These are phyloP conservation scores for Emys orbicularis DNA, from an alignment of 2,797 vertebrate species.

Conservation along the genomic window DNA sequence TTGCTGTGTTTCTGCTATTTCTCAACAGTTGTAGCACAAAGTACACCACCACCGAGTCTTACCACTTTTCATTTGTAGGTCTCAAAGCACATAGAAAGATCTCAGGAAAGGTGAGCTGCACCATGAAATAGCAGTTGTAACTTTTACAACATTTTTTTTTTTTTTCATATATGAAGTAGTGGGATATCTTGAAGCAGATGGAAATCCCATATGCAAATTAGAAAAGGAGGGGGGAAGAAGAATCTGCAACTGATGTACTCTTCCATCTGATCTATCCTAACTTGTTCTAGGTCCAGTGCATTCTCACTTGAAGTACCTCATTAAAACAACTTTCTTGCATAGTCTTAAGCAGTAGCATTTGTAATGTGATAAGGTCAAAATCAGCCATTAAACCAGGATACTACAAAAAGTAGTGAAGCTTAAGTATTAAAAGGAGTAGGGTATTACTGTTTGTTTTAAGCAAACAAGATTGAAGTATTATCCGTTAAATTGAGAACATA, in stretches of 20 bases:
- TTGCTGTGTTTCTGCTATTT: background rate
- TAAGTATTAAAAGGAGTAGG: background rate
- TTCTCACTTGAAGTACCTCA: background rate
- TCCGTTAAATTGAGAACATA: background rate
- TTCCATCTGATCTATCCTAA: background rate
- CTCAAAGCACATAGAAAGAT: background rate
- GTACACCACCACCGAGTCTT: background rate
- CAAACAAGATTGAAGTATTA: background rate
- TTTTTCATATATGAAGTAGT: background rate
- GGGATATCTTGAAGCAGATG: background rate
- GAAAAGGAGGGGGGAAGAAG: background rate
- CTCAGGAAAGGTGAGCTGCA: fast-evolving
- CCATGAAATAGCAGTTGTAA: background rate
- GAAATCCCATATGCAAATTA: background rate
- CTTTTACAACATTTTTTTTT: background rate
- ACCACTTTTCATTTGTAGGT: background rate
- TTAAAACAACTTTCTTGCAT: background rate
- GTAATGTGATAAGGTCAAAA: background rate
- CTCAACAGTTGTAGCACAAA: background rate
- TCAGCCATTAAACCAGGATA: background rate
- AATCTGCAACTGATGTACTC: background rate
- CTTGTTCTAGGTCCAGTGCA: background rate
- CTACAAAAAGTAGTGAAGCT: background rate
- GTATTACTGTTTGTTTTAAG: background rate
- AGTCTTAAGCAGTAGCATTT: background rate